phyloP scores from a whole-genome alignment of 2,113 vertebrate genomes.

The Pandion haliaetus region DNA sequence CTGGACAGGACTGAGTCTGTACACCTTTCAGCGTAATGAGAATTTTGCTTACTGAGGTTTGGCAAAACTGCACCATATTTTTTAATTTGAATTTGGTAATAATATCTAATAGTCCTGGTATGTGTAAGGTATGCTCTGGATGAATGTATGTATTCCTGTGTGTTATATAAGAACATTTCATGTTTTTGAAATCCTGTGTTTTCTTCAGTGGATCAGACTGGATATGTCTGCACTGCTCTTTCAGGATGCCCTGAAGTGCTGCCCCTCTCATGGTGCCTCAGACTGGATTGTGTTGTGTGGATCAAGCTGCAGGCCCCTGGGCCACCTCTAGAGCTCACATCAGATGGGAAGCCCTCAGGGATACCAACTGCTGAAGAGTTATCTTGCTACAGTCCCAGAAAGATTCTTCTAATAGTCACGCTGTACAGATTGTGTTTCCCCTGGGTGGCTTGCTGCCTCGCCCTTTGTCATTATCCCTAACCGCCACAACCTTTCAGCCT shows the following conservation, averaged over 20 bases:
- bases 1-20: not conserved
- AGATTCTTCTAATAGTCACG: not conserved
- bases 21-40: not conserved
- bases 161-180: not conserved
- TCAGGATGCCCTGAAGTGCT: not conserved
- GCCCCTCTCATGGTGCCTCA: rapidly evolving
- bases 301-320: not conserved
- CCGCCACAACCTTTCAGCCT: not conserved
- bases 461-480: not conserved
- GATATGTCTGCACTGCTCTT: not conserved
- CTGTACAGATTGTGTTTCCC: not conserved
- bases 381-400: not conserved
- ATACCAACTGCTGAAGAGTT: not conserved
- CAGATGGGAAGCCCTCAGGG: not conserved
- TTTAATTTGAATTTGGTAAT: not conserved
- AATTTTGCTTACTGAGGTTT: not conserved
- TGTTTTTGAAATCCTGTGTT: not conserved
- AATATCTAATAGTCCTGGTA: not conserved
- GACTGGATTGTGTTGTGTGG: not conserved
- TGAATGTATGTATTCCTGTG: not conserved
- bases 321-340: rapidly evolving
- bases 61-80: not conserved
- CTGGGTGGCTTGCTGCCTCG: not conserved
- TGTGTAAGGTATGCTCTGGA: not conserved
- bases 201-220: not conserved